Percentiles rank a stretch among this genome's conserved stretches.
These are phyloP conservation scores for Himalopsyche tibetana DNA, from an alignment of 2,888 invertebrate species.

Conservation along the genomic window DNA sequence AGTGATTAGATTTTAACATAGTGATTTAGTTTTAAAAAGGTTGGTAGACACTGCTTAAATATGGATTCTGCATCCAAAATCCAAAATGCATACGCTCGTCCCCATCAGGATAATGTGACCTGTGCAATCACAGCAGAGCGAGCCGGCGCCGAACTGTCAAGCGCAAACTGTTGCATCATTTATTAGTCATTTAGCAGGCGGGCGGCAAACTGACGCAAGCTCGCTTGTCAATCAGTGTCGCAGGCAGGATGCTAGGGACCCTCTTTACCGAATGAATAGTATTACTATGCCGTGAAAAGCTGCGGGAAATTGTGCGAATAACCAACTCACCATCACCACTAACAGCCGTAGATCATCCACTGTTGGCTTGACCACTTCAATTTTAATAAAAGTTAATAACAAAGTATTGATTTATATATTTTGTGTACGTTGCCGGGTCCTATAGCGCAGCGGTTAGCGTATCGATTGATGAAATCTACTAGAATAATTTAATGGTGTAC, in stretches of 20 bases:
- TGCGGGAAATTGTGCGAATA: neutral
- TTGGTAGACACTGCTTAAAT: neutral
- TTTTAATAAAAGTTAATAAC: too few species aligned
- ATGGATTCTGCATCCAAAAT: neutral
- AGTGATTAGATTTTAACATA: too few species aligned
- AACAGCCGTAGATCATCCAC: too few species aligned
- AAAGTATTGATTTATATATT: too few species aligned
- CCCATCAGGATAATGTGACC: slow-evolving; percentile 39
- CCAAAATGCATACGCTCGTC: neutral
- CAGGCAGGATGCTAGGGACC: neutral
- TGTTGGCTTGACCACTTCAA: too few species aligned
- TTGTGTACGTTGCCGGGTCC: too few species aligned
- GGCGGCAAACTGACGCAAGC: neutral
- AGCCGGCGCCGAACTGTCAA: slow-evolving; percentile 49
- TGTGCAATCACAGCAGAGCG: slow-evolving; percentile 49
- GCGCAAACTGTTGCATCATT: slow-evolving; percentile 61
- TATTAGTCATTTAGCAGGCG: slow-evolving; percentile 57
- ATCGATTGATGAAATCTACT: too few species aligned
- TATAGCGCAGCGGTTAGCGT: too few species aligned
- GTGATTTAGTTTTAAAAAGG: too few species aligned
- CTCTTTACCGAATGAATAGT: neutral
- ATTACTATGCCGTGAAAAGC: neutral
- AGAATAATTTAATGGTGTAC: too few species aligned
- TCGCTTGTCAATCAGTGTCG: slow-evolving; percentile 37
- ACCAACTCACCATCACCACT: too few species aligned